These are phyloP conservation scores for Cheiracanthium punctorium DNA, from an alignment of 2,888 invertebrate species.

Conservation along the genomic window DNA sequence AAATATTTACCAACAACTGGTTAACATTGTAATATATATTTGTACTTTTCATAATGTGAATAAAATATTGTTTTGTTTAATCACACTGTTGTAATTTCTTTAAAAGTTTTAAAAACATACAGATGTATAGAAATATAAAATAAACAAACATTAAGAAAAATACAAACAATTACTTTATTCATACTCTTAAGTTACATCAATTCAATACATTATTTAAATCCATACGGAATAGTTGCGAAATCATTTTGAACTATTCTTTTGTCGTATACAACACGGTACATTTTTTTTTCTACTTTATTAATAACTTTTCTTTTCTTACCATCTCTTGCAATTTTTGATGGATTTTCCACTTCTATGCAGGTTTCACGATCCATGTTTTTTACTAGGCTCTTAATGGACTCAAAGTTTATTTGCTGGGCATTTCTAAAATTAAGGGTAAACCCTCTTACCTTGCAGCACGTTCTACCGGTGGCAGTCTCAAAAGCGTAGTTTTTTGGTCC, in stretches of 20 bases:
- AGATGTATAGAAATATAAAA: no score
- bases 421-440: slow-evolving; percentile 15
- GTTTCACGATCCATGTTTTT: background rate
- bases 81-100: no score
- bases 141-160: no score
- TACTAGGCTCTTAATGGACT: background rate
- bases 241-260: background rate
- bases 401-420: background rate
- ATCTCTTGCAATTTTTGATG: background rate
- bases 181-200: no score
- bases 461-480: background rate
- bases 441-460: slow-evolving; percentile 4
- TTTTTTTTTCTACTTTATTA: background rate
- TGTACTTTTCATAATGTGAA: no score
- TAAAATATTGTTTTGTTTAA: no score
- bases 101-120: no score
- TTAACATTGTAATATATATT: no score
- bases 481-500: slow-evolving; percentile 20
- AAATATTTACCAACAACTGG: no score
- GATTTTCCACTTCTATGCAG: background rate
- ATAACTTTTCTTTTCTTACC: background rate
- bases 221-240: background rate
- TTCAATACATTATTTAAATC: no score
- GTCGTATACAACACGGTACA: background rate
- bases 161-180: no score